phyloP scores from a whole-genome alignment of 2,888 invertebrate species.

The Brachycybe producta region DNA sequence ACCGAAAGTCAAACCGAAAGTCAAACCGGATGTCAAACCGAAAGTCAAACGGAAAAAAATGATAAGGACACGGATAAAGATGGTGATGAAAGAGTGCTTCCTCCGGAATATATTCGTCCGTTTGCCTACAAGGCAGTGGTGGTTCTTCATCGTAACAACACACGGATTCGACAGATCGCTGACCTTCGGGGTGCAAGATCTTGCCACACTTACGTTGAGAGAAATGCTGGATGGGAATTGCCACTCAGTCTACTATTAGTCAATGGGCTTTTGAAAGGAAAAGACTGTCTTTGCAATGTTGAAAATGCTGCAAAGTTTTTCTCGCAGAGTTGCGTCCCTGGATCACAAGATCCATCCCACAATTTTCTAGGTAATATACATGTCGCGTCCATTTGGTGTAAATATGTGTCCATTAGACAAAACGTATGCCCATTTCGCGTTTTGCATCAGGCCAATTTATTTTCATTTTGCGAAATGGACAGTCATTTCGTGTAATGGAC shows the following conservation, averaged over 20 bases:
- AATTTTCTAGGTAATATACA: neutral
- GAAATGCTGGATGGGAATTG: neutral
- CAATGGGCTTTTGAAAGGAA: neutral
- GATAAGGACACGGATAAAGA: neutral
- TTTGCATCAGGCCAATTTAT: too few species aligned
- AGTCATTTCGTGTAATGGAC: too few species aligned
- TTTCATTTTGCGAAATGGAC: too few species aligned
- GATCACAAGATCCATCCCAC: neutral
- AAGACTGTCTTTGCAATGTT: conserved; percentile 1
- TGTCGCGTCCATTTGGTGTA: too few species aligned
- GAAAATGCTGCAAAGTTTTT: conserved; percentile 2
- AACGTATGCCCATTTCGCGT: too few species aligned
- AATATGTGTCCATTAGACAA: too few species aligned
- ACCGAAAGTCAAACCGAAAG: too few species aligned
- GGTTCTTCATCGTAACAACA: neutral
- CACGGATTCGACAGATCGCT: neutral
- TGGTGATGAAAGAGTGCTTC: neutral
- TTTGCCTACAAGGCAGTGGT: conserved; percentile 1
- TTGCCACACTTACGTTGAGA: neutral
- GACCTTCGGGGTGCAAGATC: neutral
- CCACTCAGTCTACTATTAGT: neutral
- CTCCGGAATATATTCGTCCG: neutral
- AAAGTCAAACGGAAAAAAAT: too few species aligned
- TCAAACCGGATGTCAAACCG: too few species aligned
- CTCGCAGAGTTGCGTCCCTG: conserved; percentile 7